These are phyloP conservation scores for Chionomys nivalis DNA, from an alignment of 2,113 vertebrate species.

Conservation along the genomic window DNA sequence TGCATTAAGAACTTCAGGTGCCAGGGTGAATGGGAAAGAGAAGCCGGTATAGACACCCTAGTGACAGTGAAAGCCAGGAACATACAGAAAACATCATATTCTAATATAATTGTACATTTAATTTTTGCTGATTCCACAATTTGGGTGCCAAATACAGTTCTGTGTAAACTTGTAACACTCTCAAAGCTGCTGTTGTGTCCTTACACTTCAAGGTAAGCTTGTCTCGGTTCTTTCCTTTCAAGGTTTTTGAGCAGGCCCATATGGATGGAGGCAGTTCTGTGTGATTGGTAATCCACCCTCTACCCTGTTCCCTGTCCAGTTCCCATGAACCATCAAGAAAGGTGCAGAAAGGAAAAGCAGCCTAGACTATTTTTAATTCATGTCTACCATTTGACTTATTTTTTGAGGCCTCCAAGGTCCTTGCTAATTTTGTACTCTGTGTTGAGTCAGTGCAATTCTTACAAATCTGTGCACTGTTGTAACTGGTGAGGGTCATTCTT, in stretches of 20 bases:
- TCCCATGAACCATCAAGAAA: neutral
- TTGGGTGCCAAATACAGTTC: slow-evolving; percentile 17
- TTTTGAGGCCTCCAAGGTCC: neutral
- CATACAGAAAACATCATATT: neutral
- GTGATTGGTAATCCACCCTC: neutral
- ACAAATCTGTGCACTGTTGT: slow-evolving; percentile 6
- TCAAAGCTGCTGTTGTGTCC: neutral
- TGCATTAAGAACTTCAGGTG: too few species aligned
- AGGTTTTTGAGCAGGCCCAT: neutral
- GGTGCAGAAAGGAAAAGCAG: neutral
- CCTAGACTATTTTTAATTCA: neutral
- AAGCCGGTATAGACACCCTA: neutral
- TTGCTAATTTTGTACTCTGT: neutral
- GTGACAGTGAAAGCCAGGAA: neutral
- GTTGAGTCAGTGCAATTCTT: neutral
- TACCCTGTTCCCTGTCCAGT: accelerated
- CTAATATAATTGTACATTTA: neutral
- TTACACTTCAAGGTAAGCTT: slow-evolving; percentile 31
- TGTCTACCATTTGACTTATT: neutral
- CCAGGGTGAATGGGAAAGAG: neutral
- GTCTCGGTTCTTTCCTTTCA: neutral
- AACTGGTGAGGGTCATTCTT: neutral
- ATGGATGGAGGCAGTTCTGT: neutral
- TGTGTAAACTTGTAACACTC: slow-evolving; percentile 23
- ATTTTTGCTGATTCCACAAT: slow-evolving; percentile 37